Evolutionary conservation across 2,113 vertebrate species (phyloP).

Genomic region (Callionymus lyra): DNA sequence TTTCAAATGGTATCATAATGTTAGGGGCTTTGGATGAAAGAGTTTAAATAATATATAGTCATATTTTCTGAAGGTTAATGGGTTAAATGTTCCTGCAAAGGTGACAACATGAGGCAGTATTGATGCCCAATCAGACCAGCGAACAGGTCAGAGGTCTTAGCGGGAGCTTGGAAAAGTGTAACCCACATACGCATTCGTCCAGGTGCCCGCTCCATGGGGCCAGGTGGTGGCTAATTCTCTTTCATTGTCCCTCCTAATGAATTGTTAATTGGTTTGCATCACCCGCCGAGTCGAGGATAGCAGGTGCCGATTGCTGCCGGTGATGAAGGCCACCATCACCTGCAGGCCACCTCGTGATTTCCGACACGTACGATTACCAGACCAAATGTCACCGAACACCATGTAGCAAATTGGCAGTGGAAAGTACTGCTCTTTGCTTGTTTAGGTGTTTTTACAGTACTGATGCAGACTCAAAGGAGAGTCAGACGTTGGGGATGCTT

Average conservation of each 20-base stretch:
- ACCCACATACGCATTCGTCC: constrained; percentile 63
- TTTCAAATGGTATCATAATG: too few relatives aligned
- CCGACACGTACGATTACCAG: constrained; percentile 33
- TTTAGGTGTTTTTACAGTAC: too few relatives aligned
- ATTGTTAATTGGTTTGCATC: constrained; percentile 72
- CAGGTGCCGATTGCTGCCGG: constrained; percentile 47
- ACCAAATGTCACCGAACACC: constrained; percentile 50
- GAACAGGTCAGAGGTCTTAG: constrained; percentile 23
- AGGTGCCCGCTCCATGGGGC: constrained; percentile 68
- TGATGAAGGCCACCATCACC: constrained; percentile 35
- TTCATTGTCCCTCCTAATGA: constrained; percentile 70
- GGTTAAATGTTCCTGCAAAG: too few relatives aligned
- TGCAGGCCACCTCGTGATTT: constrained; percentile 18
- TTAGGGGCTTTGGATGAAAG: too few relatives aligned
- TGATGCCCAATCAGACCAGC: constrained; percentile 16
- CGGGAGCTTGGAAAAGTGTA: constrained; percentile 29
- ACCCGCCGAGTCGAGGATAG: constrained; percentile 54
- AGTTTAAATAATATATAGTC: too few relatives aligned
- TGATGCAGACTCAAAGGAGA: too few relatives aligned
- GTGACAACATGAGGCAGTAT: too few relatives aligned
- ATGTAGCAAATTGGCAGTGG: constrained; percentile 17
- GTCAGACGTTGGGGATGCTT: constrained; percentile 2
- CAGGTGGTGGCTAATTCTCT: constrained; percentile 68
- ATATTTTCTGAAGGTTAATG: too few relatives aligned
- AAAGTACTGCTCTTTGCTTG: not conserved